Base-by-base conservation (phyloP, 1,140 invertebrate species). In the Pachyrhynchus sulphureomaculatus region DNA sequence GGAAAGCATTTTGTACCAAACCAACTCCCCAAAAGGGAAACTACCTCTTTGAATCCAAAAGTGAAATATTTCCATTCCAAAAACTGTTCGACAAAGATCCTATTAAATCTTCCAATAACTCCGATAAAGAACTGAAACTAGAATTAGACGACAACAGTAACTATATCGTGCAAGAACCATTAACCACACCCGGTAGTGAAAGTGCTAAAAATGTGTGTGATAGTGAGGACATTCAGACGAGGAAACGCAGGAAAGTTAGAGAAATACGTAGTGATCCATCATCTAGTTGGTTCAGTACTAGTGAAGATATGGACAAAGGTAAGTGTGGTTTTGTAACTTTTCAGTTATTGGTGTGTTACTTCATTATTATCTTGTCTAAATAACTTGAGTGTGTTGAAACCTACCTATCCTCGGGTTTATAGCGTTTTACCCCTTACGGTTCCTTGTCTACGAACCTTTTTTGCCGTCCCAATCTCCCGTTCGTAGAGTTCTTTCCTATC, bases 51-150 rank as follows among this genome's bases (percentile, higher is more conserved):
- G 55, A 67, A 37, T 67, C 65, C 6, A 51, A 58, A 23, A 68
- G 67, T 45, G 62, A 68, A 36, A 53, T 68, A 24, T 68, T 68
- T 56, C 57, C 64, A 15, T 66, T 63, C 32, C 32, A 63, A 33
- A 20, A 44, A 23, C 24, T 65, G 1, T 32, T 64, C 2, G 47
- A 59, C 26, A 33, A 52, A 9, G 4, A 10, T n/a, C 4, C 24
- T 13, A 13, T 37, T 18, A 4, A 63, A 39, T 39, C 48, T 37
- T 24, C n/a, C 10, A 20, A 32, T 5, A 44, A 34, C 34, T 24
- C n/a, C 10, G n/a, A 32, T 5, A 44, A 34, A 10, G n/a, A 39
- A 9, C 13, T 12, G 1, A 9, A 21, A 2, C 9, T 23, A 6
- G 15, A 42, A 4, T 10, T 59, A 20, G 65, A 66, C 39, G 61